Conservation (phyloP, 2,888 invertebrate genomes). For the Drosophila meridionalis region DNA sequence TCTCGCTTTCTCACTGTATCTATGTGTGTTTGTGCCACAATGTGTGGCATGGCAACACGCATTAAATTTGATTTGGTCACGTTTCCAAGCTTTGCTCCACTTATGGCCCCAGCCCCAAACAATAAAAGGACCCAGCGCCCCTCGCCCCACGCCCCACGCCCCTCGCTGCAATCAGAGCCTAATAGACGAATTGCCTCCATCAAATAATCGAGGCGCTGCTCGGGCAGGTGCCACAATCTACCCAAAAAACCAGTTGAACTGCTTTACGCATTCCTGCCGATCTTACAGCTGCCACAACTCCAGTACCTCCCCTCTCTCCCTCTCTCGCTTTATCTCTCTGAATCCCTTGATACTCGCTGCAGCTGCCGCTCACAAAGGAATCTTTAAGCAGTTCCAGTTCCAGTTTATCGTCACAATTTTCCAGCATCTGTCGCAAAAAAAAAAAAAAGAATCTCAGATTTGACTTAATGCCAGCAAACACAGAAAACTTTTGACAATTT, state of each 20-base stretch:
- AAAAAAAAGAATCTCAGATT: not conserved
- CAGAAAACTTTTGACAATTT: slow-evolving; percentile 43
- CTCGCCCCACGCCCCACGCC: slow-evolving; percentile 40
- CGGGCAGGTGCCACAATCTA: slow-evolving; percentile 29
- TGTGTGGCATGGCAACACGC: slow-evolving; percentile 53
- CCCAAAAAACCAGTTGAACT: slow-evolving; percentile 54
- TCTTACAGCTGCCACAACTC: slow-evolving; percentile 12
- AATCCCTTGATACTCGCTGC: slow-evolving; percentile 16
- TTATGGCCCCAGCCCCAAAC: slow-evolving; percentile 78
- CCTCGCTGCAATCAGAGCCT: slow-evolving; percentile 67
- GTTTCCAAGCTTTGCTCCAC: slow-evolving; percentile 84
- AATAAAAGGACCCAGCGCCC: slow-evolving; percentile 35
- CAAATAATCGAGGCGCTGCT: slow-evolving; percentile 62
- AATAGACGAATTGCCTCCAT: slow-evolving; percentile 72
- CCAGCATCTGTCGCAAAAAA: slow-evolving; percentile 29
- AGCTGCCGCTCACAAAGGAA: slow-evolving; percentile 63
- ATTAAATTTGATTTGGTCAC: slow-evolving; percentile 85
- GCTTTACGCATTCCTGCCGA: slow-evolving; percentile 41
- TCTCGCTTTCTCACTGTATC: slow-evolving; percentile 6
- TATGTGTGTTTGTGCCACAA: slow-evolving; percentile 2
- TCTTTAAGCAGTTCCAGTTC: slow-evolving; percentile 72
- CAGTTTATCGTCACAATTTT: slow-evolving; percentile 60
- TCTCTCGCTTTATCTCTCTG: not conserved
- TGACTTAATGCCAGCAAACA: slow-evolving; percentile 61
- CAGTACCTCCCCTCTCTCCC: not conserved